Evolutionary conservation across 2,797 vertebrate species (phyloP).

Genomic region (Lateolabrax maculatus): DNA sequence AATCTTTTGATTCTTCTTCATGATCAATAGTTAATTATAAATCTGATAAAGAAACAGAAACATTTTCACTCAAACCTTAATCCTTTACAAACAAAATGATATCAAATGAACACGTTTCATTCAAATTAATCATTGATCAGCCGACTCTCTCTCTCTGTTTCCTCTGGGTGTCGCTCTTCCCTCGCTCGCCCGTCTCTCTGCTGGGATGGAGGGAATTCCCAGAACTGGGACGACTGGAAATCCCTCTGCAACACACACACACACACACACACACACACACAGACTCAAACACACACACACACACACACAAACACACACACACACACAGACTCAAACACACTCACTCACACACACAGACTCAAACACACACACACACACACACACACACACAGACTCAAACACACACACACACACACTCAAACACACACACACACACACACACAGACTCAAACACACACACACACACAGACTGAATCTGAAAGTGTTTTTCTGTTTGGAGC

Average conservation of each 20-base stretch:
- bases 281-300: constrained; percentile 17
- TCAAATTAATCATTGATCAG: no score
- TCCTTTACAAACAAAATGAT: no score
- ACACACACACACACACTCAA: constrained; percentile 8
- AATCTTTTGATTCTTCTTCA: no score
- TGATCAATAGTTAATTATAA: no score
- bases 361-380: constrained; percentile 10
- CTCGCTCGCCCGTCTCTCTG: constrained; percentile 33
- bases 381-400: constrained; percentile 9
- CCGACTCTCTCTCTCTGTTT: background rate
- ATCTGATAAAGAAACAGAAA: no score
- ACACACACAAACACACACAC: constrained; percentile 22
- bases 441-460: constrained; percentile 12
- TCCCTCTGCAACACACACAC: constrained; percentile 56
- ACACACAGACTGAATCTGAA: constrained; percentile 12
- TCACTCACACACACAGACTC: constrained; percentile 11
- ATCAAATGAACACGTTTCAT: no score
- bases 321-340: no score
- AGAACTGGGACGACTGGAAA: constrained; percentile 64
- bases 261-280: constrained; percentile 21
- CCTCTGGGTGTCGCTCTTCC: constrained; percentile 67
- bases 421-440: constrained; percentile 14
- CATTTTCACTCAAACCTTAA: no score
- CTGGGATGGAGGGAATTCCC: constrained; percentile 72
- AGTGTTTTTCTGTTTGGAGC: constrained; percentile 57